Conservation (phyloP, 92 coral and sea anemone species). For the Palythoa grandiflora region DNA sequence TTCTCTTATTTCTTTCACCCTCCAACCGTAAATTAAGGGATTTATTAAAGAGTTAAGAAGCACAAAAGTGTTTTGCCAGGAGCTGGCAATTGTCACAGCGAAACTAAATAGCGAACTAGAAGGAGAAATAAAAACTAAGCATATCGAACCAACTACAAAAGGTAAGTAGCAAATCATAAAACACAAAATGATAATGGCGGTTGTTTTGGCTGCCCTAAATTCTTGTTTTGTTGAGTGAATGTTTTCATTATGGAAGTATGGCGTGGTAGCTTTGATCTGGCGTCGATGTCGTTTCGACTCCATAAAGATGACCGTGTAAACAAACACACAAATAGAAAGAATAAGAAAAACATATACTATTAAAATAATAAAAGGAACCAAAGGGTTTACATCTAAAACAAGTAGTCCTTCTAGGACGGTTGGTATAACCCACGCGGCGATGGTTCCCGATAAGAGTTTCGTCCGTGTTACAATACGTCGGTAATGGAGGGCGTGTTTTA, state of each 20-base stretch:
- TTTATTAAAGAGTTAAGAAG: neutral
- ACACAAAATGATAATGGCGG: neutral
- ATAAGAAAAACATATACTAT: neutral
- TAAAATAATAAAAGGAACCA: neutral
- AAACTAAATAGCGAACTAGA: neutral
- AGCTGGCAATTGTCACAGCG: too few species aligned
- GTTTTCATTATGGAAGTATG: neutral
- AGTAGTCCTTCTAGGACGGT: neutral
- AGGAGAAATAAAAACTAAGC: neutral
- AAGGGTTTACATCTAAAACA: neutral
- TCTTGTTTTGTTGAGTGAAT: neutral
- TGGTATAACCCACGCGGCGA: neutral
- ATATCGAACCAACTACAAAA: neutral
- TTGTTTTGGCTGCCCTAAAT: slow-evolving; percentile 2
- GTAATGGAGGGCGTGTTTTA: neutral
- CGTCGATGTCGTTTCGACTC: neutral
- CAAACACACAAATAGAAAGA: neutral
- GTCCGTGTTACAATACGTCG: neutral
- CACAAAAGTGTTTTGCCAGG: neutral
- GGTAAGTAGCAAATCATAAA: neutral
- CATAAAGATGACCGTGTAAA: neutral
- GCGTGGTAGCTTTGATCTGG: neutral
- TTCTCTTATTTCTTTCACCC: neutral
- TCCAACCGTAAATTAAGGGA: slow-evolving; percentile 6
- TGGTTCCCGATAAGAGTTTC: neutral